Percentiles rank a stretch among this genome's conserved stretches.
Conservation (phyloP, 1,140 invertebrate species). For the Macrotrachela quadricornifera region DNA sequence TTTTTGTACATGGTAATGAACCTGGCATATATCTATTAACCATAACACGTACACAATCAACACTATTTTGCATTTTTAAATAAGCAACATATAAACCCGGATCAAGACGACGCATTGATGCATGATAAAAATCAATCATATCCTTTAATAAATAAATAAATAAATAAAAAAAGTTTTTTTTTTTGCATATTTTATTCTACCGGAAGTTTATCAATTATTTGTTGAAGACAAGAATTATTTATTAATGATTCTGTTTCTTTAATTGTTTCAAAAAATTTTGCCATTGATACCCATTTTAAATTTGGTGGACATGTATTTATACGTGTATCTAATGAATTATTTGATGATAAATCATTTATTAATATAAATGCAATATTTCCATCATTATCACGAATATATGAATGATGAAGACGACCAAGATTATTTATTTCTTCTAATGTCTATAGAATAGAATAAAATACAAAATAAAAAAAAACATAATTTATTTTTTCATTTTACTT, state of each 20-base stretch:
- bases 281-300: no score
- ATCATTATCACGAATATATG: background rate
- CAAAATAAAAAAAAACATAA: no score
- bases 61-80: slow-evolving; percentile 75
- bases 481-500: slow-evolving; percentile 41
- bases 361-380: background rate
- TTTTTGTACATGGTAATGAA: slow-evolving; percentile 67
- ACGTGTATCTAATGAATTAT: background rate
- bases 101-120: slow-evolving; percentile 33
- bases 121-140: slow-evolving; percentile 73
- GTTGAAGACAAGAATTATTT: no score
- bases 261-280: no score
- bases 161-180: background rate
- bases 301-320: no score
- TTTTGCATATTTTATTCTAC: no score
- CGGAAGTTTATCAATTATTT: no score
- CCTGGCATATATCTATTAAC: slow-evolving; percentile 71
- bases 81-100: slow-evolving; percentile 73
- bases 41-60: slow-evolving; percentile 75
- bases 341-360: background rate
- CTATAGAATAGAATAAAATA: no score
- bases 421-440: no score
- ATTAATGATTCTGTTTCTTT: no score
- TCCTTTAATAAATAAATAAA: slow-evolving; percentile 35
- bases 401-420: no score